phyloP scores from a whole-genome alignment of 2,888 invertebrate species.

The Heteromyza rotundicornis region DNA sequence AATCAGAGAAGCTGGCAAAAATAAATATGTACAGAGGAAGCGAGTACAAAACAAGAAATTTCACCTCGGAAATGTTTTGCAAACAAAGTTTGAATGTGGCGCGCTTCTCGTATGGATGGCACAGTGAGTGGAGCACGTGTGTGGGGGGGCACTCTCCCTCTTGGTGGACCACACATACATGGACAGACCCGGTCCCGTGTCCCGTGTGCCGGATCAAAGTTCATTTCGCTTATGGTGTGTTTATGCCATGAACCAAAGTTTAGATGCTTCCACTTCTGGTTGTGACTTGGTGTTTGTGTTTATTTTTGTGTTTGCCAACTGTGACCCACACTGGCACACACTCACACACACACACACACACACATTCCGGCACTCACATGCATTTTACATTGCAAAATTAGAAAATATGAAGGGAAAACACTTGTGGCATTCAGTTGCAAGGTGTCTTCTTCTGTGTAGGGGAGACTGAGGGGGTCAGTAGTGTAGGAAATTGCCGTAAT shows the following conservation, averaged over 20 bases:
- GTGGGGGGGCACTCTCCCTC: neutral
- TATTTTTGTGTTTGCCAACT: too few species aligned
- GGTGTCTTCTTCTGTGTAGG: too few species aligned
- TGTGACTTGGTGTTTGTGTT: too few species aligned
- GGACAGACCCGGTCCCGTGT: neutral
- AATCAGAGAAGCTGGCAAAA: neutral
- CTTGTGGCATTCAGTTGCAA: neutral
- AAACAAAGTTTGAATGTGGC: neutral
- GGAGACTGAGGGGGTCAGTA: too few species aligned
- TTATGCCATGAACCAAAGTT: constrained; percentile 29
- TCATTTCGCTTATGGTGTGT: constrained; percentile 33
- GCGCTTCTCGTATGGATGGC: neutral
- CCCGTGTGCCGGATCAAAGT: constrained; percentile 25
- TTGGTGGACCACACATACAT: neutral
- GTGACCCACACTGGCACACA: too few species aligned
- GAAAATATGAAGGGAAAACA: neutral
- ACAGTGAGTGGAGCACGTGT: neutral
- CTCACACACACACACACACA: constrained; percentile 5
- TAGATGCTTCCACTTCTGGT: too few species aligned
- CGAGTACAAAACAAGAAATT: neutral
- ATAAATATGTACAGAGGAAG: neutral
- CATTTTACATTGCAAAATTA: neutral
- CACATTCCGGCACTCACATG: neutral
- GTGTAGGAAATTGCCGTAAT: too few species aligned
- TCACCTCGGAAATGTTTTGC: constrained; percentile 1